Base-by-base conservation (phyloP, 2,113 vertebrate genomes). In the Forbesichthys papilliferus region DNA sequence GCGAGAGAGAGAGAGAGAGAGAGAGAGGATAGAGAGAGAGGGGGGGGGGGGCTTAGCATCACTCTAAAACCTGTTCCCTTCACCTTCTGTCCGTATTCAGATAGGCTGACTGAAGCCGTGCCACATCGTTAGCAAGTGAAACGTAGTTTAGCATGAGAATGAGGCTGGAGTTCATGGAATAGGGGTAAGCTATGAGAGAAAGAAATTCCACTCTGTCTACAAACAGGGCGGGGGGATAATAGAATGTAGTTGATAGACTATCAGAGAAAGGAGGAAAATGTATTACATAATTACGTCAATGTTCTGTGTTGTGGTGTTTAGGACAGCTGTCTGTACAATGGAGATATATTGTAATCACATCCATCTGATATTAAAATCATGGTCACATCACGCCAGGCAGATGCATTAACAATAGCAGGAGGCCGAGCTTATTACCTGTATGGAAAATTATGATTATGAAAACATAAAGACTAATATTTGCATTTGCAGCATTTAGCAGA, bases 61-160 rank as follows among this genome's bases (percentile, higher is more conserved):
- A 86, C 75, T 82, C 87, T 87, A 81, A 86, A 88, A 81, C 75
- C 85, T 83, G 82, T 78, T 81, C 79, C 70, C 71, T 69, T 63
- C 49, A 49, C 55, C 62, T 53, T 3, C 74, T 68, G 87, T 90
- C 66, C 81, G 87, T 88, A 90, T 90, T 88, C 84, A 90, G 69
- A 75, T 18, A 0, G 59, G n/a, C 64, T 5, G 87, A 89, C 83
- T 88, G 88, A 89, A 86, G 86, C 75, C 48, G 61, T 85, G 88
- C 88, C 90, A 91, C 65, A 11, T 87, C 68, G 85, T 89, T 90
- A 89, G 86, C 90, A 85, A 88, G 88, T 85, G 86, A 90, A 90
- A 86, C 83, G 88, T 85, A 87, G 75, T 87, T 91, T 90, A 87
- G 82, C 89, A 91, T 90, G 81, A 86, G 81, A 91, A 90, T 87